Conservation (phyloP, 2,797 vertebrate species). For the Halcyon badia region DNA sequence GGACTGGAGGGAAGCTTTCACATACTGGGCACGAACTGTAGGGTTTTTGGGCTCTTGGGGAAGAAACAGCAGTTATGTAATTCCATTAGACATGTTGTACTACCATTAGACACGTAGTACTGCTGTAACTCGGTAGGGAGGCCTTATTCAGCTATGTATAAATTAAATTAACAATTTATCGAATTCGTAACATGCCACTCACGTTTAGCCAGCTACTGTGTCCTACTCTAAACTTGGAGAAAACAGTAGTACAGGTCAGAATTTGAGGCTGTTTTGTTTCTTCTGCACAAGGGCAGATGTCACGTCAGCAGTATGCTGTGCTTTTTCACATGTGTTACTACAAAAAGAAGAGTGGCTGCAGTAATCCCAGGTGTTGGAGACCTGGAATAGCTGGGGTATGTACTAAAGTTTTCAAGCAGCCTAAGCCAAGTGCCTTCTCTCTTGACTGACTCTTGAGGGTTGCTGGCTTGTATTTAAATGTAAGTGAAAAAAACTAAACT, state of each 20-base stretch:
- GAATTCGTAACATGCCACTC: background rate
- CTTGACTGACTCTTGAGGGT: background rate
- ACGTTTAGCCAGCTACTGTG: background rate
- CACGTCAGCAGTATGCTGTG: background rate
- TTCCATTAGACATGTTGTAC: background rate
- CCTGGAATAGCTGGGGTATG: background rate
- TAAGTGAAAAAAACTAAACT: background rate
- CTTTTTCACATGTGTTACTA: background rate
- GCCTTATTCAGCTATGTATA: background rate
- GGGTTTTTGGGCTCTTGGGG: background rate
- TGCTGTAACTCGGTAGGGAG: background rate
- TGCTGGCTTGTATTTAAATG: background rate
- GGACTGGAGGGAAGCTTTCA: background rate
- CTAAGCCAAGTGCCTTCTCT: background rate
- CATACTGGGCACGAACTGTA: background rate
- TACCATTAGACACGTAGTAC: background rate
- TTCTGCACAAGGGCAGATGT: background rate
- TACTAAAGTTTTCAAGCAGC: background rate
- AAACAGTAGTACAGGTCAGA: background rate
- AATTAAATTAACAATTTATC: background rate
- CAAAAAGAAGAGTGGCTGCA: background rate
- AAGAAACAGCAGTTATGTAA: background rate
- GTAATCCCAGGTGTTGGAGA: background rate
- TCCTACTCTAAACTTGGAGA: background rate
- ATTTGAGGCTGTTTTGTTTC: background rate